A percentile compares a stretch with the other conserved stretches of the same genome.
Evolutionary conservation across 2,888 invertebrate species (phyloP).

Genomic region (Drosophila merina): DNA sequence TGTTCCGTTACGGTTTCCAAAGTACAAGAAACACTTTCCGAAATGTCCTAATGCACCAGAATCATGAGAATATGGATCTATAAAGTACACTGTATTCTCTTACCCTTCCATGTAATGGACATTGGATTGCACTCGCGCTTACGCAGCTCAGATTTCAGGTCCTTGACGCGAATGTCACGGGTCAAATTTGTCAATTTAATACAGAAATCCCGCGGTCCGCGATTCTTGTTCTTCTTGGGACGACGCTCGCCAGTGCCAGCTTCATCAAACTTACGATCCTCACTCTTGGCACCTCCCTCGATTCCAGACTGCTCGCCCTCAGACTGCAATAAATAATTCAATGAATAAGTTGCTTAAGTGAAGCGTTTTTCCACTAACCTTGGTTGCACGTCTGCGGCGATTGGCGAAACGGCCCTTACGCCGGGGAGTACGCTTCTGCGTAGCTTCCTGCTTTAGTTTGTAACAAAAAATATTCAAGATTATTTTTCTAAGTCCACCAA

Average conservation of each 20-base stretch:
- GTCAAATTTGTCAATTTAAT: conserved; percentile 89
- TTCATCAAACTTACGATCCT: conserved; percentile 77
- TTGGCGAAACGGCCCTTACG: conserved; percentile 77
- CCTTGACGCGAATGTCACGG: conserved; percentile 89
- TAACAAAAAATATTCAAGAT: not conserved
- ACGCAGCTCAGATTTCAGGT: conserved; percentile 89
- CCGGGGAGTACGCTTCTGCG: conserved; percentile 73
- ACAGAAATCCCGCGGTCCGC: conserved; percentile 80
- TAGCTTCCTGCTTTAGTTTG: conserved; percentile 52
- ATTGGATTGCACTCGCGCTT: conserved; percentile 91
- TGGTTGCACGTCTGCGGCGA: conserved; percentile 81
- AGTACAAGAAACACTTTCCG: conserved; percentile 90
- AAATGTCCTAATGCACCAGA: conserved; percentile 85
- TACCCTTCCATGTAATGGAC: conserved; percentile 90
- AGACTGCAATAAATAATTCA: conserved; percentile 61
- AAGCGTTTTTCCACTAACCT: conserved; percentile 61
- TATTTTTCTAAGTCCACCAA: not conserved
- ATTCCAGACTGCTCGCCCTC: conserved; percentile 82
- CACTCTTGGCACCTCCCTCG: conserved; percentile 80
- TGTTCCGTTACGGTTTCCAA: conserved; percentile 87
- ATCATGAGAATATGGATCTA: rapidly evolving
- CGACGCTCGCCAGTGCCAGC: conserved; percentile 66
- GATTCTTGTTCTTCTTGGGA: conserved; percentile 70
- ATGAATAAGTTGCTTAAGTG: not conserved
- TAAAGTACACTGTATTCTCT: not conserved